A percentile compares a stretch with the other conserved stretches of the same genome.
Conservation (phyloP, 2,113 vertebrate genomes). For the Mionectes macconnelli region DNA sequence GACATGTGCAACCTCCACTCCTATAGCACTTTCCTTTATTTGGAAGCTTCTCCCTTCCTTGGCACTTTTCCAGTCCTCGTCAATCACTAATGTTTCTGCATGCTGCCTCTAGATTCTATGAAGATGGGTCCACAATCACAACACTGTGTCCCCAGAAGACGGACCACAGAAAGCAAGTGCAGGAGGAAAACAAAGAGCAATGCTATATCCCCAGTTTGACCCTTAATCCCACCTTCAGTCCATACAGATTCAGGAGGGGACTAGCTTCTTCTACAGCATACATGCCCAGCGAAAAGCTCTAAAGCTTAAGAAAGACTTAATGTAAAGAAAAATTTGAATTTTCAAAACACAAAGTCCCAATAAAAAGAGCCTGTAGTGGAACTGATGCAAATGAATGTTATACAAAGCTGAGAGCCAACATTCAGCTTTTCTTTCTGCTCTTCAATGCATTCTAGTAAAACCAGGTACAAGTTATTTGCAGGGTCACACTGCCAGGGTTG, state of each 20-base stretch:
- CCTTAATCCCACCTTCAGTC: background rate
- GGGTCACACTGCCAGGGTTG: background rate
- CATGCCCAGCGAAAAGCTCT: background rate
- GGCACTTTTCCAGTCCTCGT: slow-evolving; percentile 19
- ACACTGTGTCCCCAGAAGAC: background rate
- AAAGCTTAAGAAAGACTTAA: background rate
- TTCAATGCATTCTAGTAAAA: background rate
- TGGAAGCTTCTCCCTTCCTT: slow-evolving; percentile 11
- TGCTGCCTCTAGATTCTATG: background rate
- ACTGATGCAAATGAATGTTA: background rate
- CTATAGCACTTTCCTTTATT: background rate
- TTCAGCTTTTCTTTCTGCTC: background rate
- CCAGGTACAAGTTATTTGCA: background rate
- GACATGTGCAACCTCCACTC: background rate
- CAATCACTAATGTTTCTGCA: slow-evolving; percentile 1
- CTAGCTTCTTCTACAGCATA: accelerated
- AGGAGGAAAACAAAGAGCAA: background rate
- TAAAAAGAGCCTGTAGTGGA: background rate
- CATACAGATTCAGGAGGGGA: background rate
- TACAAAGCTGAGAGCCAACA: background rate
- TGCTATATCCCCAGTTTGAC: background rate
- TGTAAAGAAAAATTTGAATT: background rate
- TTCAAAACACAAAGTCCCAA: background rate
- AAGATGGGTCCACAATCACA: background rate
- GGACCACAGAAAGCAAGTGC: background rate